Percentiles rank a stretch among this genome's conserved stretches.
These are phyloP conservation scores for Mixornis gularis DNA, from an alignment of 2,113 vertebrate genomes.

Conservation along the genomic window DNA sequence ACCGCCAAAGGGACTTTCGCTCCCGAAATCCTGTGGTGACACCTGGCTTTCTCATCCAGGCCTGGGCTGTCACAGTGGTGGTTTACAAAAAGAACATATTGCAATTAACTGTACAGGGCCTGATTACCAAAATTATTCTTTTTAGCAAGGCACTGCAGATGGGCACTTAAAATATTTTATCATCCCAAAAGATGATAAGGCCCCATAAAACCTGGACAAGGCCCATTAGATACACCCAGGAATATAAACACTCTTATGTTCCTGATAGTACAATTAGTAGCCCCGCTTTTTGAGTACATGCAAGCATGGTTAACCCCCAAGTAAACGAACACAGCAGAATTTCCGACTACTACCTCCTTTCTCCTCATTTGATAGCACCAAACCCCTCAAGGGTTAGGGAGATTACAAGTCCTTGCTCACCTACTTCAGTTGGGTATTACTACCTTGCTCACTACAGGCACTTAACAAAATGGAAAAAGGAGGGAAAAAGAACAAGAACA, in stretches of 20 bases:
- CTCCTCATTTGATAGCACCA: neutral
- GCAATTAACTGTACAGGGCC: neutral
- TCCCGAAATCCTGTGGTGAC: neutral
- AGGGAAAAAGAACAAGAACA: neutral
- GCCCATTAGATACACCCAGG: neutral
- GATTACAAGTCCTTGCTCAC: neutral
- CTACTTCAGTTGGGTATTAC: neutral
- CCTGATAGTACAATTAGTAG: neutral
- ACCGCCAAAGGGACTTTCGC: neutral
- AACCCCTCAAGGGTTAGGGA: neutral
- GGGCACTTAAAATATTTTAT: neutral
- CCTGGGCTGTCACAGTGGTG: neutral
- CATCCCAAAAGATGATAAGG: neutral
- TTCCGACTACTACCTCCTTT: neutral
- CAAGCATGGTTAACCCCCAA: neutral
- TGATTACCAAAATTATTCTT: neutral
- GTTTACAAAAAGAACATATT: neutral
- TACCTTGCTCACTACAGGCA: neutral
- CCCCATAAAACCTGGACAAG: neutral
- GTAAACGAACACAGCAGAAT: neutral
- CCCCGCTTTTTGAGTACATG: neutral
- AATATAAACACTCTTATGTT: neutral
- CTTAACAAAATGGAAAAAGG: neutral
- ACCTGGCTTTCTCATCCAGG: neutral
- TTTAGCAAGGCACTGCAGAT: neutral